Conservation (phyloP, 2,888 invertebrate species). For the Drosophila flavopinicola region DNA sequence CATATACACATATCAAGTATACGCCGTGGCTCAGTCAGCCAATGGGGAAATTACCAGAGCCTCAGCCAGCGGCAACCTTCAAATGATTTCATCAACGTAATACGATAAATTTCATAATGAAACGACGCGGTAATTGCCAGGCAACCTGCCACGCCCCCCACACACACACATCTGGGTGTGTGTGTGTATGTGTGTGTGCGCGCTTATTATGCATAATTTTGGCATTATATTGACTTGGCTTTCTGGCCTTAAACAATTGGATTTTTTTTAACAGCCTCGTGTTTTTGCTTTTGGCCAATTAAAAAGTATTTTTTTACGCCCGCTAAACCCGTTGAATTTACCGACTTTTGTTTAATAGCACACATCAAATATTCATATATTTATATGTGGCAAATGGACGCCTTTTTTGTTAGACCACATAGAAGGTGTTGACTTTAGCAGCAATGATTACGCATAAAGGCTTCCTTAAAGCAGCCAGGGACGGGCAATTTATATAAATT, state of each 20-base stretch:
- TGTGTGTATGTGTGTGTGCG: neutral
- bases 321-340: slow-evolving; percentile 8
- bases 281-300: slow-evolving; percentile 32
- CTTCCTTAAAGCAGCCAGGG: neutral
- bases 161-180: neutral
- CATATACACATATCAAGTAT: slow-evolving; percentile 5
- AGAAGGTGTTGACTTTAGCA: neutral
- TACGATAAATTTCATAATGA: slow-evolving; percentile 80
- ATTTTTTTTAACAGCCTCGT: slow-evolving; percentile 3
- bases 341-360: neutral
- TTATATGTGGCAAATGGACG: slow-evolving; percentile 2
- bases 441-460: slow-evolving; percentile 1
- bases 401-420: neutral
- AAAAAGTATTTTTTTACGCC: slow-evolving; percentile 24
- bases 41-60: slow-evolving; percentile 70
- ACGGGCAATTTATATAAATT: slow-evolving; percentile 10
- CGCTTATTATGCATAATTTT: slow-evolving; percentile 54
- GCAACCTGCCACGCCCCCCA: neutral
- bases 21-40: slow-evolving; percentile 37
- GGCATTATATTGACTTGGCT: slow-evolving; percentile 46
- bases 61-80: slow-evolving; percentile 49
- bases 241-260: slow-evolving; percentile 28
- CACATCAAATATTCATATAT: slow-evolving; percentile 2
- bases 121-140: slow-evolving; percentile 74
- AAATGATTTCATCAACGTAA: slow-evolving; percentile 80